Evolutionary conservation across 1,140 invertebrate genomes (phyloP).

Genomic region (Caenorhabditis remanei): DNA sequence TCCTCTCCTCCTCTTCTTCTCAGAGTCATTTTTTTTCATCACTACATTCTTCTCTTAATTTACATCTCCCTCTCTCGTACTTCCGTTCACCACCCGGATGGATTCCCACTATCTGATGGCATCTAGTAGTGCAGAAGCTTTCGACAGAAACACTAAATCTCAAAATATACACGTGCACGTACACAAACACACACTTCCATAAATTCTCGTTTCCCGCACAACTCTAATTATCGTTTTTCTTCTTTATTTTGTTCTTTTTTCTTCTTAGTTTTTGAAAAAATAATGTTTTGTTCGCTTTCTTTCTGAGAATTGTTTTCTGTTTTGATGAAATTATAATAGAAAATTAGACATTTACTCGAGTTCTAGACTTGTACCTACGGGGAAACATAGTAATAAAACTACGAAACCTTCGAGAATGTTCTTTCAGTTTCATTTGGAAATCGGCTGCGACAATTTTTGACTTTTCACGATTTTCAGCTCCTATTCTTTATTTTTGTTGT

Average conservation of each 20-base stretch:
- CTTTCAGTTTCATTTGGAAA: too few species aligned
- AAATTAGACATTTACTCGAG: too few species aligned
- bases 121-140: background rate
- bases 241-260: background rate
- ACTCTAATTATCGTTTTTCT: conserved; percentile 11
- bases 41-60: background rate
- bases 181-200: background rate
- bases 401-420: too few species aligned
- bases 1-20: background rate
- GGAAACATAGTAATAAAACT: too few species aligned
- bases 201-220: conserved; percentile 32
- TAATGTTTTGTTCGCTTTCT: background rate
- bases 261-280: background rate
- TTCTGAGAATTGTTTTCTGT: too few species aligned
- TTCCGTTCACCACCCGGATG: background rate
- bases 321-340: too few species aligned
- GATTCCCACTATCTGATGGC: background rate
- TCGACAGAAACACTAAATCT: conserved; percentile 22
- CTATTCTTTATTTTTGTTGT: too few species aligned
- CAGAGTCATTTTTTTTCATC: background rate
- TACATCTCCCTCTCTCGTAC: conserved; percentile 17
- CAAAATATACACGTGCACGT: conserved; percentile 34
- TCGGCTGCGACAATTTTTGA: too few species aligned
- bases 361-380: too few species aligned
- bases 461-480: too few species aligned